phyloP scores from a whole-genome alignment of 2,113 vertebrate species.

The Regulus satrapa region DNA sequence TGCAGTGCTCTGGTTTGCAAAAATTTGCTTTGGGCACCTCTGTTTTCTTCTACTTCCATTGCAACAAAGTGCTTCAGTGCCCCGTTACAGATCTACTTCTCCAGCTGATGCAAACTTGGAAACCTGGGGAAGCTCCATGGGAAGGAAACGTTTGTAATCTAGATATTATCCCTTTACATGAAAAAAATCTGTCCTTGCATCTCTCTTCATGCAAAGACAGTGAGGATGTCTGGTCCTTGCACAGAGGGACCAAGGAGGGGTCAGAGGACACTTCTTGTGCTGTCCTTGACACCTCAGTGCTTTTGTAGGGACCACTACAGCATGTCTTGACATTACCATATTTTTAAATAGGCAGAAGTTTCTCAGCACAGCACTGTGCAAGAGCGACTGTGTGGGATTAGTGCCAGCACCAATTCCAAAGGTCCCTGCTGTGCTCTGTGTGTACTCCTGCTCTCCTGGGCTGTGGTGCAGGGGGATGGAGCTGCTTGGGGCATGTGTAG shows the following conservation, averaged over 20 bases:
- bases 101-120: accelerated
- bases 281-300: neutral
- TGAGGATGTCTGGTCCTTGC: neutral
- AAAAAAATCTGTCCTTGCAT: neutral
- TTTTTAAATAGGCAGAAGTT: neutral
- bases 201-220: neutral
- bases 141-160: neutral
- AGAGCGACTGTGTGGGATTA: neutral
- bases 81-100: neutral
- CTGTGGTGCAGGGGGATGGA: neutral
- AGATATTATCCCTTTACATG: neutral
- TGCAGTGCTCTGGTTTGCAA: neutral
- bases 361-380: neutral
- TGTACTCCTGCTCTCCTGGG: neutral
- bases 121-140: neutral
- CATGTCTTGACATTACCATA: neutral
- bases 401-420: neutral
- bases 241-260: neutral
- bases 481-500: neutral
- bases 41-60: neutral
- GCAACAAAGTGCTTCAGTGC: neutral
- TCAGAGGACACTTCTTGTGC: neutral
- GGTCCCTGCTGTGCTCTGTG: neutral
- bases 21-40: neutral
- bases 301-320: neutral